These are phyloP conservation scores for Ennomos fuscantarius DNA, from an alignment of 2,888 invertebrate genomes.

Conservation along the genomic window DNA sequence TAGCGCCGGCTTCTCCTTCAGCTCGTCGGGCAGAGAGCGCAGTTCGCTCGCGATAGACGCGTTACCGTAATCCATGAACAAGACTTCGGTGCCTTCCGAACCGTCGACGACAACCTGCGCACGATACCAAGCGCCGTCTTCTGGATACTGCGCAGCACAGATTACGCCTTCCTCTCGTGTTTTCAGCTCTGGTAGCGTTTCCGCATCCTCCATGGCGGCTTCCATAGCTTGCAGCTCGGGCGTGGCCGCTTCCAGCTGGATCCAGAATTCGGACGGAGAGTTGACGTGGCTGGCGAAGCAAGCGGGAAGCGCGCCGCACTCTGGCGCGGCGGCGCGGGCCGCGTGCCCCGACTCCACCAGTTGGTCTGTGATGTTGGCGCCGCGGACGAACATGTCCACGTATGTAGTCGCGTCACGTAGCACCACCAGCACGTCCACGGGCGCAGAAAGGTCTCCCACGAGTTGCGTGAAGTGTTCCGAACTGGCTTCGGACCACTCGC, in stretches of 20 bases:
- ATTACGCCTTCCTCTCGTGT: conserved; percentile 81
- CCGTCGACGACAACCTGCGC: conserved; percentile 86
- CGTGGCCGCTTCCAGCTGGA: conserved; percentile 88
- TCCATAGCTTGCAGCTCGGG: conserved; percentile 85
- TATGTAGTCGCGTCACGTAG: conserved; percentile 86
- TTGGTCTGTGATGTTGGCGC: conserved; percentile 86
- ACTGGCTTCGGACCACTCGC: conserved; percentile 88
- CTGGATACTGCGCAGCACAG: conserved; percentile 87
- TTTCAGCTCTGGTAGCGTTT: conserved; percentile 79
- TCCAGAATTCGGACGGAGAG: conserved; percentile 91
- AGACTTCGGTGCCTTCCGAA: conserved; percentile 85
- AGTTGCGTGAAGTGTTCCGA: conserved; percentile 83
- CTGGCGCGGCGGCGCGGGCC: conserved; percentile 78
- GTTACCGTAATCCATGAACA: conserved; percentile 90
- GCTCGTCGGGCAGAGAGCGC: conserved; percentile 85
- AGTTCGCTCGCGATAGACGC: conserved; percentile 84
- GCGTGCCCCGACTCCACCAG: conserved; percentile 86
- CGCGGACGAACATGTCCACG: conserved; percentile 87
- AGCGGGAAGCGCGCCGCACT: conserved; percentile 55
- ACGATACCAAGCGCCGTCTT: conserved; percentile 88
- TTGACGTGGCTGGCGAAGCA: conserved; percentile 91
- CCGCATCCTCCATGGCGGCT: conserved; percentile 82
- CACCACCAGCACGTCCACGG: conserved; percentile 82
- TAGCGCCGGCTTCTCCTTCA: conserved; percentile 84
- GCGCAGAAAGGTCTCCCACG: conserved; percentile 78